phyloP scores from a whole-genome alignment of 1,140 invertebrate species.

The Drosophila tani region DNA sequence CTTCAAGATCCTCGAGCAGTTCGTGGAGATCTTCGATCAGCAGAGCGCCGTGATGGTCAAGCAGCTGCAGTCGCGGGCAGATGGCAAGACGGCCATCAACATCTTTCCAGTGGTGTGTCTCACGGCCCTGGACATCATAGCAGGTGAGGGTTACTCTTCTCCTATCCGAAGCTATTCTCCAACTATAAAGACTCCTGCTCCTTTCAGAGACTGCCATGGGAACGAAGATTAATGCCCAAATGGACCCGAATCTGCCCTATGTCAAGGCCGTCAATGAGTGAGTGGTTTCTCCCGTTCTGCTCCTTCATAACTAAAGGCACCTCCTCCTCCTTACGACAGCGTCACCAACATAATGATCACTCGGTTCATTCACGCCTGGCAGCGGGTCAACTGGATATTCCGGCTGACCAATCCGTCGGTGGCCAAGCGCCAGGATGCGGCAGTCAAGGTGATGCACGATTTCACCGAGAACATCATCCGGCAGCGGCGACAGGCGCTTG shows the following conservation, averaged over 20 bases:
- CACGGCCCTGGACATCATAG: slow-evolving; percentile 70
- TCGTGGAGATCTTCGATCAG: slow-evolving; percentile 89
- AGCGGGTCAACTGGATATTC: slow-evolving; percentile 66
- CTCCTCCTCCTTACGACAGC: slow-evolving; percentile 16
- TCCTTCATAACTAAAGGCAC: not conserved
- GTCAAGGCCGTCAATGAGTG: slow-evolving; percentile 89
- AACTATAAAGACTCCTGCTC: too few species aligned
- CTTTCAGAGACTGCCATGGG: slow-evolving; percentile 93
- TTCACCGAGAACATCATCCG: slow-evolving; percentile 88
- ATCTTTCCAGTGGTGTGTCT: slow-evolving; percentile 62
- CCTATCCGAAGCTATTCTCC: too few species aligned
- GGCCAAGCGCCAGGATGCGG: slow-evolving; percentile 86
- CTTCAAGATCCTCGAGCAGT: slow-evolving; percentile 92
- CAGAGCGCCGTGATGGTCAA: slow-evolving; percentile 88
- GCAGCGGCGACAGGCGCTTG: slow-evolving; percentile 77
- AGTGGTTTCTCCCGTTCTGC: slow-evolving; percentile 43
- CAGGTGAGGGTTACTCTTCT: slow-evolving; percentile 27
- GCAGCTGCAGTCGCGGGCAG: slow-evolving; percentile 85
- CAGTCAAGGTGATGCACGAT: slow-evolving; percentile 88
- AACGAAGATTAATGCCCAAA: slow-evolving; percentile 90
- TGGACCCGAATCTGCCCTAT: slow-evolving; percentile 89
- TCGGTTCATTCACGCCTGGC: slow-evolving; percentile 64
- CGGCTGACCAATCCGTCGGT: slow-evolving; percentile 46
- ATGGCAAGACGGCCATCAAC: slow-evolving; percentile 62
- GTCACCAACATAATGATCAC: slow-evolving; percentile 61